Base-by-base conservation (phyloP, 2,888 invertebrate species). In the Xestobium rufovillosum region DNA sequence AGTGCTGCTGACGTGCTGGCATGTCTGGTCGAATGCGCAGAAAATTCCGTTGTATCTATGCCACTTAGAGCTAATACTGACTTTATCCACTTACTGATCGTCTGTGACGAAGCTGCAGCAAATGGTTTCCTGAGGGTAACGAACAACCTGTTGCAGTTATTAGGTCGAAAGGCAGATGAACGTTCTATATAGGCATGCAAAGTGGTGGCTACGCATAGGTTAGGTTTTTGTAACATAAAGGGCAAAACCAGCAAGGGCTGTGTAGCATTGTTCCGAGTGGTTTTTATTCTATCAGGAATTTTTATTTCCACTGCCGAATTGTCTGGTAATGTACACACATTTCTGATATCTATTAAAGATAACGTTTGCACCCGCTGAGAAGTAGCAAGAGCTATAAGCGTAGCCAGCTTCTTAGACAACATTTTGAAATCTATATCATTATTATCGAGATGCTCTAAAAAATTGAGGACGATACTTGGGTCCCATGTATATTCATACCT, bases 401-500 rank as follows among this genome's bases (percentile, higher is more conserved):
- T 40, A 3, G 31, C 41, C 14, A 50, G 25, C 34, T 51, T 50
- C n/a, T 23, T 14, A 0, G 46, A 33, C 11, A 50, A 14, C 13
- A 27, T 31, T 28, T 38, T 17, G 8, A 47, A 26, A 16, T 26
- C n/a, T n/a, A n/a, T n/a, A n/a, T n/a, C n/a, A n/a, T n/a, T n/a
- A n/a, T n/a, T n/a, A n/a, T n/a, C n/a, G n/a, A n/a, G n/a, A n/a
- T n/a, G n/a, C n/a, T n/a, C n/a, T n/a, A 43, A 10, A 37, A 42
- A 43, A 9, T 48, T 31, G 10, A 51, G 35, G 3, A 50, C 45
- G 4, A 47, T 14, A 9, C 17, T 27, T 2, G 44, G 43, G 17
- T 49, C 42, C 49, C 46, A 50, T 1, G 40, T 45, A 2, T 14
- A 26, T 2, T 44, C 42, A 31, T 48, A 49, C 28, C 44, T 51